These are phyloP conservation scores for Zeus faber DNA, from an alignment of 2,113 vertebrate genomes.

Conservation along the genomic window DNA sequence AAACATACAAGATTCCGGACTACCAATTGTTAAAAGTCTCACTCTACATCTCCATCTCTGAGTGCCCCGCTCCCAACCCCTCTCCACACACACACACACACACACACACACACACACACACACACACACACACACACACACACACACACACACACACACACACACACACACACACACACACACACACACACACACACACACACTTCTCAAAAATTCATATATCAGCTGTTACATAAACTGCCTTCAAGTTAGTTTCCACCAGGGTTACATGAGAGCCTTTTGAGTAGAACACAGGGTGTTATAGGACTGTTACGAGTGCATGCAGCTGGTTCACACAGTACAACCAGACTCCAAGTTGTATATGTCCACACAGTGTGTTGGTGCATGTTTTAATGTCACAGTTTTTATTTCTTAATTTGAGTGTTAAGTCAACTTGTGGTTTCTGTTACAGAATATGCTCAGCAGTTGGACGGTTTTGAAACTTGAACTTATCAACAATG, in stretches of 20 bases:
- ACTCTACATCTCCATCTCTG: conserved; percentile 24
- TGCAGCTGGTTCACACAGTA: conserved; percentile 21
- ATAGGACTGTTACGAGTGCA: conserved; percentile 24
- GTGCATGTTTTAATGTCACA: too few relatives aligned
- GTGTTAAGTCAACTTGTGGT: too few relatives aligned
- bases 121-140: too few relatives aligned
- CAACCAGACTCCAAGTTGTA: conserved; percentile 7
- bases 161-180: too few relatives aligned
- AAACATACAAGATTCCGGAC: neutral
- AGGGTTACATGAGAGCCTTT: conserved; percentile 48
- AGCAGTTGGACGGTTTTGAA: too few relatives aligned
- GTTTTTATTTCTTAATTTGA: too few relatives aligned
- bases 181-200: too few relatives aligned
- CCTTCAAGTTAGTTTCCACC: conserved; percentile 59
- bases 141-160: too few relatives aligned
- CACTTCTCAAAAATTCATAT: conserved; percentile 45
- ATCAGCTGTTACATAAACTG: conserved; percentile 65
- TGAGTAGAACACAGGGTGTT: conserved; percentile 50
- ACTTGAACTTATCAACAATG: too few relatives aligned
- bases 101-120: too few relatives aligned
- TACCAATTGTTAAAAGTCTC: conserved; percentile 18
- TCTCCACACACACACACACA: too few relatives aligned
- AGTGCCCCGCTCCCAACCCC: conserved; percentile 20
- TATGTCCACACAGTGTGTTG: neutral
- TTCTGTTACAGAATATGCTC: too few relatives aligned